A percentile compares a stretch with the other conserved stretches of the same genome.
Conservation (phyloP, 2,113 vertebrate species). For the Pseudorhombus dupliciocellatus region DNA sequence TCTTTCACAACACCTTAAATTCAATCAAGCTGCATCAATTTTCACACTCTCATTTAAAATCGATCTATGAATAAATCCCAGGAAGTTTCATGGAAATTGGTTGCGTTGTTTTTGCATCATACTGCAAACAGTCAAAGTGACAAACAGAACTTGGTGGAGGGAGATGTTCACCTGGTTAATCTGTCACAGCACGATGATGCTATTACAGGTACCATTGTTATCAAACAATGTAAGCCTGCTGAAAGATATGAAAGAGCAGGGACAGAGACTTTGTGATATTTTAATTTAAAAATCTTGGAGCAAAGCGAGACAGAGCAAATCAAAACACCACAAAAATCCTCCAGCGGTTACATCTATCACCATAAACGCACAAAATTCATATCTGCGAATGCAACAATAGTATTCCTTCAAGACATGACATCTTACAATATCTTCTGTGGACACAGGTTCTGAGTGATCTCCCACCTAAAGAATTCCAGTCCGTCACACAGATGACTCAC, state of each 20-base stretch:
- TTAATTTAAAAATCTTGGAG: not conserved
- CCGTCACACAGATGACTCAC: constrained; percentile 16
- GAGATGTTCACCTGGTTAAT: not conserved
- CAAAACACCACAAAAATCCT: not conserved
- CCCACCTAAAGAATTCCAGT: constrained; percentile 20
- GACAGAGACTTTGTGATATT: not conserved
- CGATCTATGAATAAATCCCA: no score
- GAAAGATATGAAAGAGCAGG: not conserved
- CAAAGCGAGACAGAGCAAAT: not conserved
- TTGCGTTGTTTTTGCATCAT: no score
- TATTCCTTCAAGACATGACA: constrained; percentile 8
- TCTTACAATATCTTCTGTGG: not conserved
- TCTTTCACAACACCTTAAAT: no score
- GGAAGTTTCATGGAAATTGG: no score
- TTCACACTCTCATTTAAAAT: no score
- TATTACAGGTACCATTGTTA: not conserved
- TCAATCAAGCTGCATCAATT: no score
- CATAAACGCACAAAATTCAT: not conserved
- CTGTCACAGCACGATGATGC: not conserved
- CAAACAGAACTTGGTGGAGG: no score
- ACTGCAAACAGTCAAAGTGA: no score
- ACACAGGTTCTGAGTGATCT: constrained; percentile 7
- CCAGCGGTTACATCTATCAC: not conserved
- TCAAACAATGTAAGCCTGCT: not conserved
- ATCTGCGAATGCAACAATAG: not conserved